Conservation (phyloP, 2,888 invertebrate genomes). For the Cephus rjabovi region DNA sequence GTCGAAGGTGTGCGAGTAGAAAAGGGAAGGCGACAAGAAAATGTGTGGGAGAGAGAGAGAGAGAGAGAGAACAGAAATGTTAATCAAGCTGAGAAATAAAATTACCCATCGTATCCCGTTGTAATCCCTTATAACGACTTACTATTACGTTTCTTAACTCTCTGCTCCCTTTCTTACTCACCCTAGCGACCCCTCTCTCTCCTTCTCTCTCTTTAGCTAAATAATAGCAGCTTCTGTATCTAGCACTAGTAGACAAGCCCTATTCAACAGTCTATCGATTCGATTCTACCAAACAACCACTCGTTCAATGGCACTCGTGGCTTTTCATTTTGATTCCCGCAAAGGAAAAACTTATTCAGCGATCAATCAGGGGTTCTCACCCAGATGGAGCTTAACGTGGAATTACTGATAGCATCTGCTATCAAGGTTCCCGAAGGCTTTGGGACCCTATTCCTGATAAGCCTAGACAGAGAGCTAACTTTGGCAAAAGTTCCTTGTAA, state of each 20-base stretch:
- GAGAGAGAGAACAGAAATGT: constrained; percentile 18
- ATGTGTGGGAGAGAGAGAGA: background rate
- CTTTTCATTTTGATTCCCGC: background rate
- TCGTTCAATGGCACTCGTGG: background rate
- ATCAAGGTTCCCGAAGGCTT: background rate
- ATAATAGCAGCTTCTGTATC: constrained; percentile 2
- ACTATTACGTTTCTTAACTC: constrained; percentile 15
- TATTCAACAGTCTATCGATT: background rate
- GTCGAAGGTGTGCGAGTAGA: background rate
- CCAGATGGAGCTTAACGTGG: background rate
- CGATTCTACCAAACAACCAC: background rate
- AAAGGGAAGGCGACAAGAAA: background rate
- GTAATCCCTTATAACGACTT: constrained; percentile 12
- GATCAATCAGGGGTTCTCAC: background rate
- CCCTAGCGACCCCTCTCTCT: background rate
- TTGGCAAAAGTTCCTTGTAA: background rate
- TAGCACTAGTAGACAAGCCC: background rate
- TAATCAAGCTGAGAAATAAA: constrained; percentile 22
- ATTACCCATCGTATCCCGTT: constrained; percentile 9
- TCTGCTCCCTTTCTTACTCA: constrained; percentile 11
- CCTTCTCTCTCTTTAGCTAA: constrained; percentile 7
- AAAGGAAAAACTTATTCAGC: background rate
- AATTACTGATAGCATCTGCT: background rate
- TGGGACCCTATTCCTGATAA: background rate
- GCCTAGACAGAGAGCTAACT: background rate